Evolutionary conservation across 2,797 vertebrate species (phyloP).

Genomic region (Coregonus ussuriensis): DNA sequence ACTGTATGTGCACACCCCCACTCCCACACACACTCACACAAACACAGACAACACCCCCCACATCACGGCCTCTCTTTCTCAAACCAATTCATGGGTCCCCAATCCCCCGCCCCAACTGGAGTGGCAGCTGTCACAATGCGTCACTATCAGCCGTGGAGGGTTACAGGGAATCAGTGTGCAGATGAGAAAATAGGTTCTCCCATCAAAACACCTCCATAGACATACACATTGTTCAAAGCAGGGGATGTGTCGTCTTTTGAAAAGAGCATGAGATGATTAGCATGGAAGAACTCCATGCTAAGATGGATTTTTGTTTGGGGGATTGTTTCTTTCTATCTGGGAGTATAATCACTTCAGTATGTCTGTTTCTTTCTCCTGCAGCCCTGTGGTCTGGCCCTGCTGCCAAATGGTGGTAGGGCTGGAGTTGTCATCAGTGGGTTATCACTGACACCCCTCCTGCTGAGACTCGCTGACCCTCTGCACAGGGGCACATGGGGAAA

Average conservation of each 20-base stretch:
- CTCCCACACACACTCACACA: conserved; percentile 1
- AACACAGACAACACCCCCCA: not conserved
- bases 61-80: not conserved
- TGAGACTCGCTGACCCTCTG: not conserved
- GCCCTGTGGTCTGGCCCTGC: conserved; percentile 18
- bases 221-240: no score
- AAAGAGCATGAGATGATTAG: conserved; percentile 11
- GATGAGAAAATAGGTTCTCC: not conserved
- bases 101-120: not conserved
- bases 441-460: conserved; percentile 17
- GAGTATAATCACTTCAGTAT: conserved; percentile 13
- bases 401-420: conserved; percentile 21
- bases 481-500: not conserved
- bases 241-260: not conserved
- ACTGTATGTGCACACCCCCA: not conserved
- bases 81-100: not conserved
- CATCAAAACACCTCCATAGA: not conserved
- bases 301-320: conserved; percentile 1
- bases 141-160: conserved; percentile 4
- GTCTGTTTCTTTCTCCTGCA: conserved; percentile 10
- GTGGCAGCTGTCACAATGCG: conserved; percentile 23
- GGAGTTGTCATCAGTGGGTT: conserved; percentile 25
- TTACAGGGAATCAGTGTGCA: conserved; percentile 10
- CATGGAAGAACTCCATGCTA: conserved; percentile 2
- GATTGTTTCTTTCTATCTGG: conserved; percentile 17